phyloP scores from a whole-genome alignment of 64 coral and sea anemone species.

The Cladopsammia gracilis region DNA sequence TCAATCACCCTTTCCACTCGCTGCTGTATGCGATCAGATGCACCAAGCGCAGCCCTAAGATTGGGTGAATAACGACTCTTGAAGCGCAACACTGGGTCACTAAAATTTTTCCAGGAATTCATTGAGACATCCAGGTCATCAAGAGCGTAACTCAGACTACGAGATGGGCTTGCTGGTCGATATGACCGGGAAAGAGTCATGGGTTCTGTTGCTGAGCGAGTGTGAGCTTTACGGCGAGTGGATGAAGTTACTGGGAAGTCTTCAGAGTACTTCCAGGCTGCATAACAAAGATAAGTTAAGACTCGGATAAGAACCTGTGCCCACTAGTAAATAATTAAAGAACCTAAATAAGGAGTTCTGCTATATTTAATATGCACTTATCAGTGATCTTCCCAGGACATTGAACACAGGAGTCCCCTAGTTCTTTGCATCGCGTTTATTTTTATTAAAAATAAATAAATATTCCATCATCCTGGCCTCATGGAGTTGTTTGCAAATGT shows the following conservation, averaged over 20 bases:
- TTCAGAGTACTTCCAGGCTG: constrained; percentile 98
- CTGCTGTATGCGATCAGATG: constrained; percentile 95
- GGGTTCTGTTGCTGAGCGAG: constrained; percentile 90
- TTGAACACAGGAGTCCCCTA: too few relatives aligned
- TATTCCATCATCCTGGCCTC: too few relatives aligned
- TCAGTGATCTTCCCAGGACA: too few relatives aligned
- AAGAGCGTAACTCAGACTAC: constrained; percentile 87
- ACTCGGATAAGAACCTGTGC: background rate
- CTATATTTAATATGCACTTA: too few relatives aligned
- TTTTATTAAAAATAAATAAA: too few relatives aligned
- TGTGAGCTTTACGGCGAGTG: constrained; percentile 65
- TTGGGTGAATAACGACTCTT: constrained; percentile 96
- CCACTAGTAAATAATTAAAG: too few relatives aligned
- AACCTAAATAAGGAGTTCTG: too few relatives aligned
- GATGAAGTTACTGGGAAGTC: constrained; percentile 85
- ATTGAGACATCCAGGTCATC: constrained; percentile 85
- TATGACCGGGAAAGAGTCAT: constrained; percentile 75
- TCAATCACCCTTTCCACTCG: constrained; percentile 94
- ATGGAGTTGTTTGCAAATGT: too few relatives aligned
- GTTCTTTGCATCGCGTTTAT: too few relatives aligned
- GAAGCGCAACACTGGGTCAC: constrained; percentile 86
- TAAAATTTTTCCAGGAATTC: constrained; percentile 75
- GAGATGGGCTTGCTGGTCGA: constrained; percentile 84
- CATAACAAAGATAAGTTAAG: background rate
- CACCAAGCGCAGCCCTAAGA: constrained; percentile 88